Percentiles rank a stretch among this genome's conserved stretches.
Conservation (phyloP, 2,888 invertebrate species). For the Omphaloscelis lunosa region DNA sequence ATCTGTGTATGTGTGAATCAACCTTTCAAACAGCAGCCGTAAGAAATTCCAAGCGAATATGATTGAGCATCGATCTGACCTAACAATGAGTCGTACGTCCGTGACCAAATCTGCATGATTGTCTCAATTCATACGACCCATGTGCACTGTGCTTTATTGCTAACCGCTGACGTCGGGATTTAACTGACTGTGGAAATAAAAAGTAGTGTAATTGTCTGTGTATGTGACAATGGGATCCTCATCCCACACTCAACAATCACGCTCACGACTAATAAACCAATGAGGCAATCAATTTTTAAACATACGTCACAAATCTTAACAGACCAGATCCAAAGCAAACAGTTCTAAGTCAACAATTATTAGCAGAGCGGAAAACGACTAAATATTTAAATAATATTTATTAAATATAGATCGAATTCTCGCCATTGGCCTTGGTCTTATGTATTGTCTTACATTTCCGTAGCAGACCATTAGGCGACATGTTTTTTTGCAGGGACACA, state of each 20-base stretch:
- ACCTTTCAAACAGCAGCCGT: slow-evolving; percentile 7
- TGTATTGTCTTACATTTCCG: slow-evolving; percentile 35
- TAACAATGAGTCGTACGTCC: slow-evolving; percentile 65
- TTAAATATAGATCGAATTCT: slow-evolving; percentile 25
- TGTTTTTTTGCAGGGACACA: slow-evolving; percentile 13
- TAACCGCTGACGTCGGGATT: slow-evolving; percentile 35
- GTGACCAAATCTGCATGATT: slow-evolving; percentile 75
- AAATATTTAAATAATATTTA: slow-evolving; percentile 40
- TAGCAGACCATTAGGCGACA: slow-evolving; percentile 36
- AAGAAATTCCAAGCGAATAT: slow-evolving; percentile 31
- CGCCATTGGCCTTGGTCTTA: slow-evolving; percentile 35
- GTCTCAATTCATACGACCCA: slow-evolving; percentile 72
- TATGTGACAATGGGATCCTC: background rate
- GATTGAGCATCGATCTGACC: slow-evolving; percentile 61
- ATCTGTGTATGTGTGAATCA: background rate
- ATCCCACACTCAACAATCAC: background rate
- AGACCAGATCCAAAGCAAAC: slow-evolving; percentile 19
- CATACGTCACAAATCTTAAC: slow-evolving; percentile 5
- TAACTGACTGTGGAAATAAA: slow-evolving; percentile 27
- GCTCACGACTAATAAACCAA: background rate
- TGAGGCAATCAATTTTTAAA: background rate
- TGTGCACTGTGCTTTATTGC: slow-evolving; percentile 67
- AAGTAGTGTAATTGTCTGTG: slow-evolving; percentile 9
- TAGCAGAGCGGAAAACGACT: slow-evolving; percentile 45
- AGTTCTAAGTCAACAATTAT: slow-evolving; percentile 40